Percentiles rank a stretch among this genome's conserved stretches.
Evolutionary conservation across 2,113 vertebrate genomes (phyloP).

Genomic region (Rhipidura dahli): DNA sequence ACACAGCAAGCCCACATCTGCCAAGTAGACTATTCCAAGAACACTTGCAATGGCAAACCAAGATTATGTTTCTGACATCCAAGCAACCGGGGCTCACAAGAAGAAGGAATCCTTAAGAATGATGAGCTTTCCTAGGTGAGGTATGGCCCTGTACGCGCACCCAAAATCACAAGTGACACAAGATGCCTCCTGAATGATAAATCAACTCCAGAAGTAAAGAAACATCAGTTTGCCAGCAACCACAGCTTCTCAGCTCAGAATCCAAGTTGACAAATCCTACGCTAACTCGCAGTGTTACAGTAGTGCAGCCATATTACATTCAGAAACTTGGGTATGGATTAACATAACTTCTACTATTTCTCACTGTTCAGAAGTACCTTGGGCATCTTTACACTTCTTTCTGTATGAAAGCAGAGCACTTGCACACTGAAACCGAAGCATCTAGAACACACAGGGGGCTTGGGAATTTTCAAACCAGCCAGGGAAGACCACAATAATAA

Average conservation of each 20-base stretch:
- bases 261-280: rapidly evolving
- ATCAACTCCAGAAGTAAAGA: background rate
- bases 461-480: background rate
- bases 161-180: background rate
- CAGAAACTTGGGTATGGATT: rapidly evolving
- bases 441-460: background rate
- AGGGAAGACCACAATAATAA: rapidly evolving
- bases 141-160: background rate
- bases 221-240: background rate
- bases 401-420: background rate
- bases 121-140: background rate
- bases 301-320: no score
- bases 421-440: background rate
- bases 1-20: background rate
- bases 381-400: background rate
- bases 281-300: rapidly evolving
- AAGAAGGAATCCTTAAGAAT: background rate
- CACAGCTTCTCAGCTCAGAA: background rate
- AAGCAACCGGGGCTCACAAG: background rate
- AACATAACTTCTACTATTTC: background rate
- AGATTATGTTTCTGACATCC: background rate
- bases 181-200: rapidly evolving
- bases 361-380: background rate
- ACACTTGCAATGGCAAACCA: background rate
- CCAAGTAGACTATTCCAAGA: background rate